Evolutionary conservation across 2,113 vertebrate genomes (phyloP).

Genomic region (Corynorhinus townsendii): DNA sequence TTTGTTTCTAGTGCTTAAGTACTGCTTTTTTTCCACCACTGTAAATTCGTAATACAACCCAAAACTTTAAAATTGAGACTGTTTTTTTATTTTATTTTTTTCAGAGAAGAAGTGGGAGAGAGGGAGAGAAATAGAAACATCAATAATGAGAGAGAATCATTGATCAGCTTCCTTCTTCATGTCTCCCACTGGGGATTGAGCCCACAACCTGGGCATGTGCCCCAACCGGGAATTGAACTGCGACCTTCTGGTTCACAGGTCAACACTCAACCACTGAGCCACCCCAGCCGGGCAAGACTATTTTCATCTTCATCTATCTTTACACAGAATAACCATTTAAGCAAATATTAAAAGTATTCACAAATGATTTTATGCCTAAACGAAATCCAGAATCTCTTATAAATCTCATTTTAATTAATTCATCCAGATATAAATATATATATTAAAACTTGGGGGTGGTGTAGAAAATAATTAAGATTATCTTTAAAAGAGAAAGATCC

Average conservation of each 20-base stretch:
- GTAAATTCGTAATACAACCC: neutral
- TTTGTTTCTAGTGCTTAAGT: neutral
- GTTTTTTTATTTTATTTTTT: neutral
- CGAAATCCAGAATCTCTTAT: neutral
- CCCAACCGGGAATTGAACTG: no score
- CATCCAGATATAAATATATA: neutral
- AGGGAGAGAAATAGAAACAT: no score
- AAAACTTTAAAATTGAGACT: neutral
- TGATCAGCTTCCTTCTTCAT: no score
- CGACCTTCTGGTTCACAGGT: no score
- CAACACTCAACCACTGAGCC: no score
- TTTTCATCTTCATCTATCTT: neutral
- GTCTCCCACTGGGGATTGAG: no score
- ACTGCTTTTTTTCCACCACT: neutral
- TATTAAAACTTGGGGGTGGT: neutral
- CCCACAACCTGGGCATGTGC: no score
- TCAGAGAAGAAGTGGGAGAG: no score
- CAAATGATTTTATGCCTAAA: neutral
- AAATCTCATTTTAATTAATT: neutral
- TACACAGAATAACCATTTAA: neutral
- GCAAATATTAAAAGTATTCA: neutral
- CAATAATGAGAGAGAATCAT: no score
- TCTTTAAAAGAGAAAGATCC: neutral
- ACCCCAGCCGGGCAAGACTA: neutral
- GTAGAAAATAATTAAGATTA: neutral